Base-by-base conservation (phyloP, 2,888 invertebrate species). In the Dorcus hopei region DNA sequence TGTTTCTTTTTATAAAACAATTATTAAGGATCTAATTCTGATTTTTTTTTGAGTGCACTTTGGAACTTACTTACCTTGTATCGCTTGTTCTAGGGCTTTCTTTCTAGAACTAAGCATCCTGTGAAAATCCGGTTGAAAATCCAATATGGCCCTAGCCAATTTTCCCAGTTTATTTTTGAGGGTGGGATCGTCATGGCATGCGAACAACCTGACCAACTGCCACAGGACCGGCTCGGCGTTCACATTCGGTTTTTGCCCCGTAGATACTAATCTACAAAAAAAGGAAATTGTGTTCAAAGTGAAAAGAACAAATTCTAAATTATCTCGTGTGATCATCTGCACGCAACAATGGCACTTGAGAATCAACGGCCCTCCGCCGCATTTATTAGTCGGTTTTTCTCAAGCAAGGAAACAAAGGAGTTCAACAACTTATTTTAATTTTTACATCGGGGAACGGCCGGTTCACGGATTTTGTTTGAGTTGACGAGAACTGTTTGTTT, bases 211-310 rank as follows among this genome's bases (percentile, higher is more conserved):
- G 5, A 95, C 93, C 72, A 95, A 81, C 61, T 93, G 88, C 91
- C 93, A 93, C 9, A 93, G 85, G 3, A 95, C 89, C 41, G 89
- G 85, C 71, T 95, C 94, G 57, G 90, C 87, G 70, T 86, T 86
- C 47, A 88, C 79, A 61, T 85, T 86, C 0, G 88, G 87, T 2
- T 86, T 84, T 2, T 87, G 87, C 19, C 81, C 78, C 53, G 84
- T 73, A 43, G 74, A 67, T 55, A 76, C 74, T 66, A 79, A 71
- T 71, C 83, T 83, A 63, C 9, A 67, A 69, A 51, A 67, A 68
- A 5, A n/a, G n/a, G n/a, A 33, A 33, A 33, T 33, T 33, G 26
- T 1, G 26, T 33, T 33, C 26, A 7, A 33, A 33, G 59, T 59
- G 59, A 56, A 51, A 42, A 11, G 42, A 41, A 41, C n/a, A n/a